Evolutionary conservation across 2,888 invertebrate species (phyloP), one percentile per base, ranked within the genome.

Genomic region (Myathropa florea): DNA sequence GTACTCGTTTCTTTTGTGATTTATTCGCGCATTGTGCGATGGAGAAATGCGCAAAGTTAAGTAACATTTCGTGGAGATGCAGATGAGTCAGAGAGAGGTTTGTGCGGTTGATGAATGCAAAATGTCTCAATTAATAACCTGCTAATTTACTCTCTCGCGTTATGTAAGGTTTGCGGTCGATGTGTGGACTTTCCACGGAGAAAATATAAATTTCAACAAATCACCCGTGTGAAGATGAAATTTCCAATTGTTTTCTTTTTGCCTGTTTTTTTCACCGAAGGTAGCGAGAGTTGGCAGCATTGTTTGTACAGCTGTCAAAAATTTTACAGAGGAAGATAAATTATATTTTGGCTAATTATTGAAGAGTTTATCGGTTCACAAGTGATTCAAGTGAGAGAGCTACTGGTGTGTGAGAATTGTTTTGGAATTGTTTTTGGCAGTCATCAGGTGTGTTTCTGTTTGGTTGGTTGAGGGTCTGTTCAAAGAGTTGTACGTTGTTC

Each of bases 1-100:
- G 71, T 60, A 46, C 39, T 60, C 60, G 28, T 71, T 72, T 53
- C 30, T 67, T 76, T 67, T 67, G 46, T 46, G 67, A 76, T 76
- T 76, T 76, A 68, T 67, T 76, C 46, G 28, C n/a, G 18, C 53
- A 60, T 67, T 67, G 67, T 76, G 12, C 18, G 10, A 24, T 24
- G 53, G 30, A 59, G 60, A 76, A 67, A 76, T 76, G 53, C 30
- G 60, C 60, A 24, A 23, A 7, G 18, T 46, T 46, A 46, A 7
- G 46, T 46, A 46, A 46, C 18, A 46, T 18, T 18, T 46, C 46
- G 46, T 6, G 46, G 18, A 18, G 46, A 46, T 46, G 46, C 46
- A 46, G 46, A 46, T 46, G 46, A 46, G 18, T 46, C 46, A 46
- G 18, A n/a, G 39, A 18, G n/a, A n/a, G 18, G 7, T 39, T n/a